phyloP scores from a whole-genome alignment of 2,797 vertebrate genomes.

The Sebastolobus alascanus region DNA sequence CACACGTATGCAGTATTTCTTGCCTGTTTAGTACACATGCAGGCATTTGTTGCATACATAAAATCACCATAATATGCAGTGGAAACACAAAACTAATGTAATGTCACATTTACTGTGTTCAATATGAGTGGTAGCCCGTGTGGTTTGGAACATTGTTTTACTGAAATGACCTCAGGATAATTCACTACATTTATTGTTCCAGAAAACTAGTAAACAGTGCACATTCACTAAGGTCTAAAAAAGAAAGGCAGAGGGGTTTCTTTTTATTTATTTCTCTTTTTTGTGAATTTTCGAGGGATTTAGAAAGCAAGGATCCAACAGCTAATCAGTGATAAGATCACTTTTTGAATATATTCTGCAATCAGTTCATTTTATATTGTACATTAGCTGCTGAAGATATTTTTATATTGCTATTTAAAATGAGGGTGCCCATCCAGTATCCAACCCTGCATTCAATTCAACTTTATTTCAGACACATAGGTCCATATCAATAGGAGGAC shows the following conservation, averaged over 20 bases:
- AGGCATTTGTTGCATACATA: neutral
- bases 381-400: neutral
- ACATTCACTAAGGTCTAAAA: neutral
- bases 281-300: neutral
- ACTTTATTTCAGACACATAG: too few species aligned
- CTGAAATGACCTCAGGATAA: slow-evolving; percentile 11
- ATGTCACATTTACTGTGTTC: neutral
- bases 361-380: neutral
- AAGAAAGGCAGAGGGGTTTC: neutral
- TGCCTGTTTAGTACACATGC: neutral
- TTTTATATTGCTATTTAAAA: too few species aligned
- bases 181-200: neutral
- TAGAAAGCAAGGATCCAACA: neutral
- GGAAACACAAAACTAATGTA: neutral
- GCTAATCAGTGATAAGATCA: neutral
- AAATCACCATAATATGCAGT: neutral
- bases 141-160: neutral
- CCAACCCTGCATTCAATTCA: too few species aligned
- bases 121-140: neutral
- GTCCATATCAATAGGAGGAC: too few species aligned
- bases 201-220: neutral
- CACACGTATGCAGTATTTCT: neutral
- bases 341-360: neutral
- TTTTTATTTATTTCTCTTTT: neutral
- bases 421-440: too few species aligned